phyloP scores from a whole-genome alignment of 2,113 vertebrate species.

The Erythrolamprus reginae region DNA sequence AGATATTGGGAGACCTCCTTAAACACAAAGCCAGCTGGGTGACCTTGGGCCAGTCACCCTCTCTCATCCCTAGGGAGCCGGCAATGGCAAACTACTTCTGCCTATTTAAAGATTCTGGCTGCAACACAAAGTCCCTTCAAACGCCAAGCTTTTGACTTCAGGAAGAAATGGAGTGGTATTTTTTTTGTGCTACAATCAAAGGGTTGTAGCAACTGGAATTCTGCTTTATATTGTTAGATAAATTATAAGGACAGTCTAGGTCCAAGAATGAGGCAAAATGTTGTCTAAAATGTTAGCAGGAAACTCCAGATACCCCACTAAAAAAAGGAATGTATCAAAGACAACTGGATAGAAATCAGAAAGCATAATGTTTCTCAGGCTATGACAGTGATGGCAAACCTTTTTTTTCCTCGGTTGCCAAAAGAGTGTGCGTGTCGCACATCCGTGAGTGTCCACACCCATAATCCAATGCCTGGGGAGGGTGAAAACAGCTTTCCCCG shows the following conservation, averaged over 20 bases:
- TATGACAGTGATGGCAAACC: too few relatives aligned
- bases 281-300: background rate
- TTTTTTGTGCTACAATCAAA: background rate
- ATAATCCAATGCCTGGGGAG: too few relatives aligned
- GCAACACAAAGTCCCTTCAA: accelerated
- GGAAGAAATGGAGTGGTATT: background rate
- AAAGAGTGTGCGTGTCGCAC: too few relatives aligned
- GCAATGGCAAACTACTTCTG: background rate
- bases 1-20: background rate
- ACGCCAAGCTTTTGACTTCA: background rate
- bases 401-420: too few relatives aligned
- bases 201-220: background rate
- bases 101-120: background rate
- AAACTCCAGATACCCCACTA: background rate
- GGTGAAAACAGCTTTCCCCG: too few relatives aligned
- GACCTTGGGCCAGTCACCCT: background rate
- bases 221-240: background rate
- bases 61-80: background rate
- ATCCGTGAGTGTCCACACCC: too few relatives aligned
- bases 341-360: background rate
- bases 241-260: background rate
- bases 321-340: background rate
- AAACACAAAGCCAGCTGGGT: background rate
- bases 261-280: background rate
- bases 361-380: background rate